phyloP scores from a whole-genome alignment of 1,140 invertebrate species.

The Microvelia longipes region DNA sequence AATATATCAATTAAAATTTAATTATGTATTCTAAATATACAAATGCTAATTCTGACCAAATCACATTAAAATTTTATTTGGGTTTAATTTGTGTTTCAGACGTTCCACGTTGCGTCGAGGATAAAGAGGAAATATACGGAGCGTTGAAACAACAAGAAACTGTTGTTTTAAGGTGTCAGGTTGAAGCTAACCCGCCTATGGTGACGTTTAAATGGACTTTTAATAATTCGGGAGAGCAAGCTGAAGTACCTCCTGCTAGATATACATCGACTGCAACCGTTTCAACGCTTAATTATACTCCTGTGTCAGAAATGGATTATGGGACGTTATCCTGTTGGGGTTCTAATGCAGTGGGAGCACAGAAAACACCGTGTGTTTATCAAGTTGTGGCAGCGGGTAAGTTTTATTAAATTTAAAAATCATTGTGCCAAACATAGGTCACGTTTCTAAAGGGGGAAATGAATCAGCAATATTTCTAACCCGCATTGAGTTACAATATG shows the following conservation, averaged over 20 bases:
- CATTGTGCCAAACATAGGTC: too few species aligned
- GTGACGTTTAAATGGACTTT: constrained; percentile 75
- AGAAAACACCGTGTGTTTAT: constrained; percentile 70
- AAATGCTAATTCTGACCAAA: neutral
- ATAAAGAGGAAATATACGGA: constrained; percentile 56
- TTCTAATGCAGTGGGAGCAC: constrained; percentile 60
- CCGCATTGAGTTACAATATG: too few species aligned
- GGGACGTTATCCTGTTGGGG: constrained; percentile 74
- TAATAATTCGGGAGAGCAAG: constrained; percentile 69
- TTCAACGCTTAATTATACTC: constrained; percentile 69
- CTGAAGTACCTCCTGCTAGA: constrained; percentile 49
- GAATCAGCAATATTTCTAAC: too few species aligned
- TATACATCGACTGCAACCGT: constrained; percentile 46
- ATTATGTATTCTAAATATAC: neutral
- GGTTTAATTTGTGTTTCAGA: constrained; percentile 47
- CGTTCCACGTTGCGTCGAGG: constrained; percentile 59
- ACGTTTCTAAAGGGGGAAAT: too few species aligned
- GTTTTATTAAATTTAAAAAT: too few species aligned
- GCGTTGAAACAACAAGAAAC: constrained; percentile 74
- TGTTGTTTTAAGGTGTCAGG: constrained; percentile 60
- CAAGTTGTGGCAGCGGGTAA: constrained; percentile 63
- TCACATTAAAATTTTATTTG: neutral
- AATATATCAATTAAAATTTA: too few species aligned
- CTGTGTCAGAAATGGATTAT: constrained; percentile 70
- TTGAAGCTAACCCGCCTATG: constrained; percentile 66